Evolutionary conservation across 2,113 vertebrate genomes (phyloP).

Genomic region (Ptyas mucosa): DNA sequence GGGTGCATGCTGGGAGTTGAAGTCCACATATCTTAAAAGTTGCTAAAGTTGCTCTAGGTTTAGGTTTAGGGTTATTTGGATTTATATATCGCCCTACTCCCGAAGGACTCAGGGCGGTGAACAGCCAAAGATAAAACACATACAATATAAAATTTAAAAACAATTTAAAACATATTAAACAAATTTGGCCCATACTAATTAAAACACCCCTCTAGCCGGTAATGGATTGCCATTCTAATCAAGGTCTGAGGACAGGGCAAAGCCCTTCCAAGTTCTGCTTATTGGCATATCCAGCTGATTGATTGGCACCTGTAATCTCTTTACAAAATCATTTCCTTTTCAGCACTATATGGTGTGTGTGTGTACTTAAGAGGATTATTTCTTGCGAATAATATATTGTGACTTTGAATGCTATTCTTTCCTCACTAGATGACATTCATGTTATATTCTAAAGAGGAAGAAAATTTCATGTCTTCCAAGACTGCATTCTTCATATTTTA

Average conservation of each 20-base stretch:
- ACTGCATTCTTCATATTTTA: not conserved
- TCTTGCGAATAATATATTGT: not conserved
- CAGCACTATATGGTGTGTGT: not conserved
- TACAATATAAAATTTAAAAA: too few species aligned
- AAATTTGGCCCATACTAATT: too few species aligned
- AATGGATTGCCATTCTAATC: not conserved
- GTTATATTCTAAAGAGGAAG: not conserved
- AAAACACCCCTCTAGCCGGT: too few species aligned
- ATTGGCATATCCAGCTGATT: not conserved
- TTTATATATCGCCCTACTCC: too few species aligned
- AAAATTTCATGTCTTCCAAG: not conserved
- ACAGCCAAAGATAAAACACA: too few species aligned
- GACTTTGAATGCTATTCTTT: not conserved
- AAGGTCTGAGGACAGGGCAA: not conserved
- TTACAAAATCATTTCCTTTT: not conserved
- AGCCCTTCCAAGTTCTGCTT: not conserved
- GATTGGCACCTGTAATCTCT: not conserved
- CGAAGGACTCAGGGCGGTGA: too few species aligned
- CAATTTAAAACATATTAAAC: too few species aligned
- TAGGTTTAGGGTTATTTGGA: too few species aligned
- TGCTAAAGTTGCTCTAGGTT: not conserved
- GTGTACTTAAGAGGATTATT: not conserved
- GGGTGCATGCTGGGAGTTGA: not conserved
- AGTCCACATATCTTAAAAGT: not conserved
- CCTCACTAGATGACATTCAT: not conserved